Evolutionary conservation across 2,797 vertebrate genomes (phyloP), one percentile per base, ranked within the genome.

Genomic region (Carduelis carduelis): DNA sequence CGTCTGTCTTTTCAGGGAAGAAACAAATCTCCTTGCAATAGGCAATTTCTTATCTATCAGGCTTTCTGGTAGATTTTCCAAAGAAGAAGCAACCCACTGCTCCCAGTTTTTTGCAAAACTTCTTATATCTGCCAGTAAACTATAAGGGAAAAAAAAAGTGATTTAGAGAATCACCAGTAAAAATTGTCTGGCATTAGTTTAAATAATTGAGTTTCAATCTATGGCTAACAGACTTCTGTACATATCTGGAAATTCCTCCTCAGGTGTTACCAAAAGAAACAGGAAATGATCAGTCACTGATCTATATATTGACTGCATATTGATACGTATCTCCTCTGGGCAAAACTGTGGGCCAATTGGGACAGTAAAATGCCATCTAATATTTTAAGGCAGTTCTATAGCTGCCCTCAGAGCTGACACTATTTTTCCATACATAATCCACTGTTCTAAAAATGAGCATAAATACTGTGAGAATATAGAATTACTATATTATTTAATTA

Each of bases 21-120:
- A 99, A 65, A 99, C 98, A 93, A 99, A 99, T 96, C 99, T 98
- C 12, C 99, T 97, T 19, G 99, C 99, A 43, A 99, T 99, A 44
- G 99, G 99, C 34, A 99, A 97, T 92, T 99, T 99, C 97, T 99
- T 99, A 44, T 98, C 98, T 63, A 97, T 98, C 41, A 99, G 98
- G 92, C 97, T 98, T 98, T 99, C 98, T 32, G 99, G 99, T 90
- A 99, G 98, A 96, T 99, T 99, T 97, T 99, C 99, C 96, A 99
- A 96, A 66, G 99, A 99, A 39, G 99, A 99, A 95, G 98, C 97
- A 57, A 99, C 97, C 99, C 99, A 99, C 90, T 99, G 99, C 92
- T 99, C 99, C 99, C 99, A 99, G 97, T 99, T 99, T 97, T 99
- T 99, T 90, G 99, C 99, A 98, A 99, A 99, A 97, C 98, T 99